Base-by-base conservation (phyloP, 2,797 vertebrate species). In the Tangara arthus region DNA sequence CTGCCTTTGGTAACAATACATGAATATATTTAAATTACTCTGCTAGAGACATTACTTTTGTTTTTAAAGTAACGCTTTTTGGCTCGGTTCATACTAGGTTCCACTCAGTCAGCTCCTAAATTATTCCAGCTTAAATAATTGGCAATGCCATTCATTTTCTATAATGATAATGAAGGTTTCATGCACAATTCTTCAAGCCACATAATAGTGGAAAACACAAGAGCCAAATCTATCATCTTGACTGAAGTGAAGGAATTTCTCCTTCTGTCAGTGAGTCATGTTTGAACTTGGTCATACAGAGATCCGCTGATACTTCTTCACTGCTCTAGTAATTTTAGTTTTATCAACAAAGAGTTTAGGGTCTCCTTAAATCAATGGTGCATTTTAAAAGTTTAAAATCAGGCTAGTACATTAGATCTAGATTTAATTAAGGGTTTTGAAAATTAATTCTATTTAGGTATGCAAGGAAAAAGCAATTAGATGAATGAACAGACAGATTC, bases 41-140 rank as follows among this genome's bases (percentile, higher is more conserved):
- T 88, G 32, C 10, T 53, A 84, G 53, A 75, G 24, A 12, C 14
- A 8, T 11, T 53, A 34, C 9, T 53, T 78, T 81, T 90, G 7
- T 78, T 90, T 73, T 63, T 90, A 69, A 79, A 84, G 55, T 70
- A 84, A 81, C n/a, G 30, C 10, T 90, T 94, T 84, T 77, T 77
- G 73, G 21, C 32, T 53, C n/a, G 77, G 11, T 59, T 90, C 60
- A 52, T 34, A 44, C 44, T 65, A 50, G 9, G 26, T 35, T 82
- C 28, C 50, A 21, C 8, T 90, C 12, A 66, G 59, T 34, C 52
- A 72, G 35, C 32, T 82, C 23, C 23, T 50, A 86, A 77, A 30
- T 75, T 42, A 39, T 82, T 73, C 15, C 11, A 3, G 7, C 15
- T 68, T 60, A 69, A 91, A 35, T 76, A 91, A 80, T 23, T 79